A percentile compares a stretch with the other conserved stretches of the same genome.
These are phyloP conservation scores for Ectemnius lituratus DNA, from an alignment of 2,888 invertebrate genomes.

Conservation along the genomic window DNA sequence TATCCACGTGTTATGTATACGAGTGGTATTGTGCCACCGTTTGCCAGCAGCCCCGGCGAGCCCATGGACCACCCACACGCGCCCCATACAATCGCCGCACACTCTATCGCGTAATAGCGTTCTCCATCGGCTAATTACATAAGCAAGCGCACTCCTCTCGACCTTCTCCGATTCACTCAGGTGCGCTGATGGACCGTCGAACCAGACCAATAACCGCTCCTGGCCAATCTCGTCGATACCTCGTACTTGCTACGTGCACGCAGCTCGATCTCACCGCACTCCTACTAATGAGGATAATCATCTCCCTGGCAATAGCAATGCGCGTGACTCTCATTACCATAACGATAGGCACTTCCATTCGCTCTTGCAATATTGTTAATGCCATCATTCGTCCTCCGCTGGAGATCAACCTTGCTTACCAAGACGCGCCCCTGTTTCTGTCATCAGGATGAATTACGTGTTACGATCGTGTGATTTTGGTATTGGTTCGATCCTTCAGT, in stretches of 20 bases:
- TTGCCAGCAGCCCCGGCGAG: slow-evolving; percentile 36
- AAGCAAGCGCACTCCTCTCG: slow-evolving; percentile 46
- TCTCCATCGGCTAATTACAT: slow-evolving; percentile 52
- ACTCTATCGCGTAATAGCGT: slow-evolving; percentile 35
- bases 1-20: slow-evolving; percentile 51
- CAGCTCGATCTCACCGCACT: slow-evolving; percentile 10
- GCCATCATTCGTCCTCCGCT: background rate
- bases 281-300: slow-evolving; percentile 29
- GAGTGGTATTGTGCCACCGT: slow-evolving; percentile 54
- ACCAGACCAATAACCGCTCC: slow-evolving; percentile 31
- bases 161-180: slow-evolving; percentile 46
- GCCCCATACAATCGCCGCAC: slow-evolving; percentile 38
- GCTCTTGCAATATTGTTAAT: background rate
- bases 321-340: slow-evolving; percentile 23
- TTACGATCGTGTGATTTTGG: too few species aligned
- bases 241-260: too few species aligned
- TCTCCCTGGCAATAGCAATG: slow-evolving; percentile 1
- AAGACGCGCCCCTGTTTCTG: background rate
- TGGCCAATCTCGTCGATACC: slow-evolving; percentile 10
- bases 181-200: slow-evolving; percentile 30
- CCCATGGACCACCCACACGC: slow-evolving; percentile 45
- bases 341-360: slow-evolving; percentile 20
- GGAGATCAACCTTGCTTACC: background rate
- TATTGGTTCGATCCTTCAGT: too few species aligned
- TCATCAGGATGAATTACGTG: too few species aligned